These are phyloP conservation scores for Chiloscyllium punctatum DNA, from an alignment of 2,797 vertebrate species.

Conservation along the genomic window DNA sequence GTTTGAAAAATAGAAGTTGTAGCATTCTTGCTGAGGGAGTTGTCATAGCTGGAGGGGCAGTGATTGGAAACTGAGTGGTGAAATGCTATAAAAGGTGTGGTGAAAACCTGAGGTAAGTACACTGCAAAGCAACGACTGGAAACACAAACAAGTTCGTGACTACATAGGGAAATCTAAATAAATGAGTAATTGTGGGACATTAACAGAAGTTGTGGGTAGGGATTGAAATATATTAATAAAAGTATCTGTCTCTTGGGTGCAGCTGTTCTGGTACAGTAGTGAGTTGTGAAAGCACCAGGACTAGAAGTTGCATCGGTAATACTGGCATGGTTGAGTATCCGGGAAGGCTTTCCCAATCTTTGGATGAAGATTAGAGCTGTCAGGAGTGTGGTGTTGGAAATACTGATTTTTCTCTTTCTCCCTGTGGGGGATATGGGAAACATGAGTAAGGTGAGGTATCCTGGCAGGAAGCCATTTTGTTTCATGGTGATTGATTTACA, in stretches of 20 bases:
- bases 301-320: neutral
- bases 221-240: no score
- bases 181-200: no score
- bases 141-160: no score
- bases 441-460: neutral
- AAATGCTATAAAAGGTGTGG: no score
- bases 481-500: neutral
- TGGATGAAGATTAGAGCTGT: neutral
- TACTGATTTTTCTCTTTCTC: neutral
- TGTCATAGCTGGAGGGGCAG: no score
- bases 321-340: neutral
- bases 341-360: neutral
- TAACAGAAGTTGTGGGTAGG: no score
- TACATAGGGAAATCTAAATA: no score
- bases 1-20: no score
- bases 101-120: no score
- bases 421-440: neutral
- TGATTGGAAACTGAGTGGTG: no score
- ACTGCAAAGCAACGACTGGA: no score
- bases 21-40: no score
- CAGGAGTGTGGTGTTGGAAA: neutral
- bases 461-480: neutral
- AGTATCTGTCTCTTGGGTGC: neutral
- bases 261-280: neutral
- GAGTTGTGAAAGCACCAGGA: neutral